Percentiles rank a stretch among this genome's conserved stretches.
Evolutionary conservation across 2,888 invertebrate genomes (phyloP).

Genomic region (Cataglyphis altisquamis): DNA sequence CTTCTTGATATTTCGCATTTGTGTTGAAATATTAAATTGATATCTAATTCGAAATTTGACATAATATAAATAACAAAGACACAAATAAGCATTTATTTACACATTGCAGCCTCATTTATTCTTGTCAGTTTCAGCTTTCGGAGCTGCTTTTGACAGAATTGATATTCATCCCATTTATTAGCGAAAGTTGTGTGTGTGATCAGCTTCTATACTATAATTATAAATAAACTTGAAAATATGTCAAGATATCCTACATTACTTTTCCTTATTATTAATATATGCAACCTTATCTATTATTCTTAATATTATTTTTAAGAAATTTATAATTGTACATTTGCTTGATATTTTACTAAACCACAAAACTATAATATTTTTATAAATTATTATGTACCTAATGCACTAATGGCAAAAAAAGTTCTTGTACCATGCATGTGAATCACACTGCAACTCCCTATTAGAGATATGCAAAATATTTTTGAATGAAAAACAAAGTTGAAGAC

Average conservation of each 20-base stretch:
- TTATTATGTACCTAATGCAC: conserved; percentile 81
- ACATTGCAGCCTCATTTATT: conserved; percentile 77
- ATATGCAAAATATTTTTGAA: conserved; percentile 48
- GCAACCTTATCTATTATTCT: conserved; percentile 32
- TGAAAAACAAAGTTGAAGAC: too few relatives aligned
- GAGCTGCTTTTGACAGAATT: conserved; percentile 41
- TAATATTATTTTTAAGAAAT: conserved; percentile 62
- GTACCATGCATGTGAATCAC: conserved; percentile 72
- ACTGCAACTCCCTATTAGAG: conserved; percentile 61
- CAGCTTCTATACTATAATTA: conserved; percentile 60
- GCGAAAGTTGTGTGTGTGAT: conserved; percentile 19
- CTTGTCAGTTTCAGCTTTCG: conserved; percentile 63
- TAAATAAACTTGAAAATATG: conserved; percentile 75
- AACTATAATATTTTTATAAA: conserved; percentile 80
- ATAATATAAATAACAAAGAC: background rate
- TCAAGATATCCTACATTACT: conserved; percentile 65
- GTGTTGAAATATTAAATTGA: conserved; percentile 58
- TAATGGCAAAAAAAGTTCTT: conserved; percentile 76
- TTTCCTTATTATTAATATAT: conserved; percentile 57
- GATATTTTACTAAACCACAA: conserved; percentile 75
- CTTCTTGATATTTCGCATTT: conserved; percentile 19
- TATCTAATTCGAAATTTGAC: conserved; percentile 65
- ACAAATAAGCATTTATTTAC: conserved; percentile 79
- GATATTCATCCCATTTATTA: conserved; percentile 44
- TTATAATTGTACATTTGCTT: conserved; percentile 73